phyloP scores from a whole-genome alignment of 1,140 invertebrate genomes.

The Pogonomyrmex barbatus region DNA sequence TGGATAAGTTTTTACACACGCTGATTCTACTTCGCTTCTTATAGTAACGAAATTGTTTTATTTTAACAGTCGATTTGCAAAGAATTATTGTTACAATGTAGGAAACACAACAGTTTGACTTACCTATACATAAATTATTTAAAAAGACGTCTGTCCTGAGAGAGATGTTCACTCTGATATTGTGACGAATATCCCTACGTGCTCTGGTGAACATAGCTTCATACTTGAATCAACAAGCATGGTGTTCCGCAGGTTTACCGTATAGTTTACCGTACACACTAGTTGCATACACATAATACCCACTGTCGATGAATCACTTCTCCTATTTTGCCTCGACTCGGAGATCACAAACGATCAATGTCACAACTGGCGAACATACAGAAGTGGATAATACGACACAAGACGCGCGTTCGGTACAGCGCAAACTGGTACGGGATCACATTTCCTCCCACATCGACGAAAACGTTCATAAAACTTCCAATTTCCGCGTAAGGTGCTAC shows the following conservation, averaged over 20 bases:
- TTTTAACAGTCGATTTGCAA: not conserved
- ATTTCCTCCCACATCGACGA: conserved; percentile 38
- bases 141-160: not conserved
- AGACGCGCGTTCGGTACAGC: not conserved
- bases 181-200: not conserved
- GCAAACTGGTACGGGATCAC: conserved; percentile 42
- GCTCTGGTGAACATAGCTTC: not conserved
- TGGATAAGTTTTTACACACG: not conserved
- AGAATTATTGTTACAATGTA: not conserved
- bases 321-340: not conserved
- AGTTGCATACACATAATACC: conserved; percentile 20
- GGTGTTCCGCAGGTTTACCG: not conserved
- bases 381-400: not conserved
- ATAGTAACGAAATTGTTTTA: not conserved
- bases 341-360: conserved; percentile 60
- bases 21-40: not conserved
- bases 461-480: conserved; percentile 70
- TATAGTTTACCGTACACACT: not conserved
- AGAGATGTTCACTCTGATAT: not conserved
- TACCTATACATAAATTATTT: not conserved
- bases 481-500: conserved; percentile 70
- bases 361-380: conserved; percentile 14
- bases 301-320: not conserved
- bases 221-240: conserved; percentile 25
- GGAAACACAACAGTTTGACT: no score